Conservation (phyloP, 2,113 vertebrate species). For the Ptilonorhynchus violaceus region DNA sequence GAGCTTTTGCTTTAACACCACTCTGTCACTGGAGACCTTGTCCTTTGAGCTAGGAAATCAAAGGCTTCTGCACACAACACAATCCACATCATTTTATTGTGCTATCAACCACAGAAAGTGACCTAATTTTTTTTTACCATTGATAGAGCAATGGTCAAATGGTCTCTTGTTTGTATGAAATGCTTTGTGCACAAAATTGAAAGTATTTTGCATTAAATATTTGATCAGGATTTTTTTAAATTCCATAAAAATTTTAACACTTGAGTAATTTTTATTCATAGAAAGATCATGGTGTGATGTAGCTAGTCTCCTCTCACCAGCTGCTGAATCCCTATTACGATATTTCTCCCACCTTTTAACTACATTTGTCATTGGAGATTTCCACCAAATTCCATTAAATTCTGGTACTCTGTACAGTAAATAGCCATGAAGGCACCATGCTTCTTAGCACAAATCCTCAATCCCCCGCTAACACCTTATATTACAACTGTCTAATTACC, state of each 20-base stretch:
- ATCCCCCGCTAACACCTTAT: slow-evolving; percentile 68
- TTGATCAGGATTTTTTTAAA: neutral
- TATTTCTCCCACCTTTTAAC: neutral
- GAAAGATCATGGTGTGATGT: neutral
- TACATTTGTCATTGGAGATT: slow-evolving; percentile 30
- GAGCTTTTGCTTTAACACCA: neutral
- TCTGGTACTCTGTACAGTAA: slow-evolving; percentile 62
- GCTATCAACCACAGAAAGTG: neutral
- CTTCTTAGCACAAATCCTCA: slow-evolving; percentile 73
- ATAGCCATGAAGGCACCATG: slow-evolving; percentile 67
- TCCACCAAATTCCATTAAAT: slow-evolving; percentile 64
- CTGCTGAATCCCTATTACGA: neutral
- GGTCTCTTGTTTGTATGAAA: neutral
- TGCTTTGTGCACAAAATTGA: neutral
- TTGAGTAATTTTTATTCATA: neutral
- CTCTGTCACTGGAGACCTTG: neutral
- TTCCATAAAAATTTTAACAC: neutral
- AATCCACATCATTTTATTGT: neutral
- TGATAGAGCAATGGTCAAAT: neutral
- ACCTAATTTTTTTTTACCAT: neutral
- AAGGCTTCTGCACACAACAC: neutral
- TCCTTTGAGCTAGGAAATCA: neutral
- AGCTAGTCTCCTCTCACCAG: neutral
- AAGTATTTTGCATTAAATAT: neutral
- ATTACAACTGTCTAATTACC: slow-evolving; percentile 75